Evolutionary conservation across 2,797 vertebrate species (phyloP), one percentile per base, ranked within the genome.

Genomic region (Melopsittacus undulatus): DNA sequence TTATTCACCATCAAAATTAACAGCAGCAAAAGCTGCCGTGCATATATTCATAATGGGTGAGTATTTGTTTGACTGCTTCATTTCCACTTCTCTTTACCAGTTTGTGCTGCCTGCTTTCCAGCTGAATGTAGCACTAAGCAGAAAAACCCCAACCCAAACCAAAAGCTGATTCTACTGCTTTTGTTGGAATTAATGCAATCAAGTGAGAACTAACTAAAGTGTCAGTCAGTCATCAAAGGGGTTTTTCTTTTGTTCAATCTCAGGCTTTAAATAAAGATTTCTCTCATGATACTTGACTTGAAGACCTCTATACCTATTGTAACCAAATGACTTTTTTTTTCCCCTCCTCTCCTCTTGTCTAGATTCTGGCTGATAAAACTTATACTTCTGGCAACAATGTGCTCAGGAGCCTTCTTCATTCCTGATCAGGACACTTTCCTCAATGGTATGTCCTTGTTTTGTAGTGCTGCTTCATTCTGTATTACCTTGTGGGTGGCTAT

Each of bases 341-440:
- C 19, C 30, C 7, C 5, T 17, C 24, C 23, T 51, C 27, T 19
- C 13, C 12, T 81, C 18, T 89, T 19, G 54, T 96, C 32, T 97
- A 99, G 99, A 94, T 99, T 99, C 97, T 99, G 99, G 99, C 98
- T 99, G 83, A 87, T 99, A 95, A 99, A 99, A 97, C 98, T 99
- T 77, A 61, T 99, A 86, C 94, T 98, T 82, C 96, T 99, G 97
- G 98, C 96, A 80, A 98, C 95, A 26, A 99, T 99, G 98, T 99
- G 99, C 76, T 98, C 98, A 42, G 99, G 98, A 95, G 99, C 98
- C 12, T 99, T 99, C 98, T 99, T 99, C 97, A 97, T 99, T 87
- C 99, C 99, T 1, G 97, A 98, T 40, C 97, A 99, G 96, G 98
- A 99, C 64, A 98, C 95, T 43, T 99, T 99, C 96, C 98, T 99